Evolutionary conservation across 2,888 invertebrate genomes (phyloP).

Genomic region (Mesopsocus fuscifrons): DNA sequence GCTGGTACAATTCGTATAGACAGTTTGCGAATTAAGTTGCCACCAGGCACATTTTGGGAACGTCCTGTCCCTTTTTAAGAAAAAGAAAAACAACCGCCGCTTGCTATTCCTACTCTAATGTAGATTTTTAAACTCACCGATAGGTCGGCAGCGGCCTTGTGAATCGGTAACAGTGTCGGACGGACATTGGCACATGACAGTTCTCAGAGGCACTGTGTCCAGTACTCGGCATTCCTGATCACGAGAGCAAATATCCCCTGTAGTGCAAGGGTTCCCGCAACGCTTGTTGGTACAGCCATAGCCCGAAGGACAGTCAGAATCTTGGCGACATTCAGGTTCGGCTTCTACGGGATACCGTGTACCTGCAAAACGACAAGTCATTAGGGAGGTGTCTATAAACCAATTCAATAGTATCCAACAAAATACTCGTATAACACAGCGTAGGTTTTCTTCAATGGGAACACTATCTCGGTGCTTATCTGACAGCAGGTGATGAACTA

Average conservation of each 20-base stretch:
- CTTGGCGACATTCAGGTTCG: conserved; percentile 45
- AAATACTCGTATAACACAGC: neutral
- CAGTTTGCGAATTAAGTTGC: too few relatives aligned
- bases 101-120: too few relatives aligned
- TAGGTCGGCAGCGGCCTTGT: conserved; percentile 47
- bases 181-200: conserved; percentile 73
- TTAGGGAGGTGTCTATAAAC: too few relatives aligned
- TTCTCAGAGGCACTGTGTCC: conserved; percentile 59
- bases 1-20: too few relatives aligned
- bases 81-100: too few relatives aligned
- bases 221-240: conserved; percentile 64
- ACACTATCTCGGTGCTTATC: too few relatives aligned
- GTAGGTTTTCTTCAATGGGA: neutral
- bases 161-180: conserved; percentile 56
- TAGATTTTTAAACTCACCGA: conserved; percentile 24
- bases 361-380: conserved; percentile 15
- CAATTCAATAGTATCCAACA: conserved; percentile 10
- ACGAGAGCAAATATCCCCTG: conserved; percentile 48
- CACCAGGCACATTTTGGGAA: too few relatives aligned
- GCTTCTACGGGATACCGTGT: conserved; percentile 19
- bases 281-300: conserved; percentile 56
- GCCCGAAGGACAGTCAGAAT: conserved; percentile 55
- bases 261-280: conserved; percentile 59
- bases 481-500: too few relatives aligned
- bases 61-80: too few relatives aligned